Base-by-base conservation (phyloP, 2,113 vertebrate species). In the Vireo altiloquus region DNA sequence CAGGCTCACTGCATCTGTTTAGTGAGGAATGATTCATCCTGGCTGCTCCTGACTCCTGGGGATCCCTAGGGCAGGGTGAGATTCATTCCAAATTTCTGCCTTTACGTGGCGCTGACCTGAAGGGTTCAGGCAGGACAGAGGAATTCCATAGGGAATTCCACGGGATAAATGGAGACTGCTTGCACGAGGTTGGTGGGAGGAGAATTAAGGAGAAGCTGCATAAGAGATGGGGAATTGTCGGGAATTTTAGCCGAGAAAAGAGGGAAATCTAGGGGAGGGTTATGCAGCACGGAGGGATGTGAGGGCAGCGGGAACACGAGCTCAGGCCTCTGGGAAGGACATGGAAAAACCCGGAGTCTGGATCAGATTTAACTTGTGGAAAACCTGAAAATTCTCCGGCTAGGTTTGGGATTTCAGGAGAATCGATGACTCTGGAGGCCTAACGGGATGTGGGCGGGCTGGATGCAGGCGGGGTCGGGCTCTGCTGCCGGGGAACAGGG, bases 141-240 rank as follows among this genome's bases (percentile, higher is more conserved):
- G 10, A 75, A 65, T 40, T 40, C 49, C 49, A 7, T 1, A 5
- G 25, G 37, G 46, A 78, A 69, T 61, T 47, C n/a, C 59, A 50
- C 35, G 19, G 10, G 3, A 4, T 3, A 8, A 13, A 31, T 13
- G n/a, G 39, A 33, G 13, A 37, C 31, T 2, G 5, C 11, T 14
- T 37, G 25, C 14, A 27, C 4, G 1, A 4, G 3, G 19, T 1
- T 20, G 19, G 18, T 16, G 24, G 35, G 57, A 31, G 22, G 25
- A 65, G 35, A 42, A 33, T 57, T 20, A 1, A 2, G 25, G 35
- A 54, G 30, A n/a, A 47, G 28, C 24, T 9, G 40, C 22, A 8
- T 5, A 3, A 5, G 17, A 22, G 5, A 8, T 0, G 13, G 2
- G 4, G 66, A 30, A 56, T 8, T 0, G 0, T 3, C 0, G 5